Base-by-base conservation (phyloP, 2,113 vertebrate genomes). In the Prionailurus viverrinus region DNA sequence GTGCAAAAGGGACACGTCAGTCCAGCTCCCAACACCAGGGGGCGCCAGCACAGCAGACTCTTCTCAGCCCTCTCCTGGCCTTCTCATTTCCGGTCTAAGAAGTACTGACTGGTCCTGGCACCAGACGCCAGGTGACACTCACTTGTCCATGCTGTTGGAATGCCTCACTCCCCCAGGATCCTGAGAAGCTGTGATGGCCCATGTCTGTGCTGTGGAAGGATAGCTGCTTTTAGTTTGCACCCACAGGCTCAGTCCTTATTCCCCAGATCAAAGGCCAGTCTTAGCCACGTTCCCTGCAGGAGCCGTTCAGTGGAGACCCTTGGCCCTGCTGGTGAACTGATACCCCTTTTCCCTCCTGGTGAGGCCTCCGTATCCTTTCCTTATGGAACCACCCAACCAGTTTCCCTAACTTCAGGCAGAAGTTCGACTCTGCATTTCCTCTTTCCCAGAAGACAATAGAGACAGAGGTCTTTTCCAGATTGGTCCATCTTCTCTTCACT, bases 21-120 rank as follows among this genome's bases (percentile, higher is more conserved):
- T 79, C 71, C 41, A 66, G 1, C 11, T 89, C 39, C 39, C 2
- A 69, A 55, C 94, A 94, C 63, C 55, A 97, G 97, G 79, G 86
- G 90, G 25, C 74, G 45, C 94, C 10, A 91, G 84, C 39, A 63
- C 7, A 92, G 83, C 68, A 85, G 94, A 21, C 11, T 55, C 68
- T 5, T 21, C 31, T 79, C 19, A 5, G 3, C 41, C 29, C 6
- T 5, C 0, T 25, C 18, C 39, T 3, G 5, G 14, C 41, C 13
- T 7, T 90, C 48, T 93, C 23, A 12, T 55, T 68, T 87, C 39
- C 1, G 1, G 14, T 7, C 19, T 55, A 7, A 48, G 6, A 19
- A 45, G 66, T 58, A 14, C 31, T 45, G 14, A n/a, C 11, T 61
- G 33, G 10, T 63, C 31, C 16, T 68, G 51, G 39, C 12, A 29